Evolutionary conservation across 2,797 vertebrate species (phyloP).

Genomic region (Babyrousa celebensis): DNA sequence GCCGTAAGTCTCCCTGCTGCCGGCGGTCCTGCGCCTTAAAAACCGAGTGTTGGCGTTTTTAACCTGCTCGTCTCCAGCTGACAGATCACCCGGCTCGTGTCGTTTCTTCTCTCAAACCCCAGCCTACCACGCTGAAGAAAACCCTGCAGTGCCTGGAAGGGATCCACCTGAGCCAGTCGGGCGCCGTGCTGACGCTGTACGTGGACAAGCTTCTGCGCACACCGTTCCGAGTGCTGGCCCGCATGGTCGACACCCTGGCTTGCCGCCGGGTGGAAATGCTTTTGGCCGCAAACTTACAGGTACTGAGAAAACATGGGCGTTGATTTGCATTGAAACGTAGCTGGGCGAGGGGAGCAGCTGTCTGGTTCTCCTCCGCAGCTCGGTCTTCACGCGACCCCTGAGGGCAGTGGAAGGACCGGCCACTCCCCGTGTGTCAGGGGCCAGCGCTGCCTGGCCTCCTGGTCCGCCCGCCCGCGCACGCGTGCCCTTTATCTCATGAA

Average conservation of each 20-base stretch:
- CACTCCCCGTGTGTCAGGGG: not conserved
- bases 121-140: constrained; percentile 98
- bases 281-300: constrained; percentile 97
- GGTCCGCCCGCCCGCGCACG: not conserved
- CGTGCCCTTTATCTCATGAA: not conserved
- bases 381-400: accelerated
- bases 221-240: constrained; percentile 97
- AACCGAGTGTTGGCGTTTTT: not conserved
- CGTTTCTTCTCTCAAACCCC: not conserved
- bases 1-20: constrained; percentile 89
- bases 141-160: constrained; percentile 98
- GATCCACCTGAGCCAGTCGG: constrained; percentile 99
- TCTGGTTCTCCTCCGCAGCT: not conserved
- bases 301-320: constrained; percentile 76
- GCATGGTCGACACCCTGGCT: constrained; percentile 98
- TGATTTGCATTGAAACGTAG: not conserved
- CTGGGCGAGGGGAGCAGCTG: accelerated
- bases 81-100: not conserved
- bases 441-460: not conserved
- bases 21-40: not conserved
- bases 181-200: constrained; percentile 96
- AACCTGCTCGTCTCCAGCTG: not conserved
- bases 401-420: not conserved
- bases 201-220: constrained; percentile 97
- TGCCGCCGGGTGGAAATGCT: constrained; percentile 99